Conservation (phyloP, 2,113 vertebrate species). For the Electrona antarctica region DNA sequence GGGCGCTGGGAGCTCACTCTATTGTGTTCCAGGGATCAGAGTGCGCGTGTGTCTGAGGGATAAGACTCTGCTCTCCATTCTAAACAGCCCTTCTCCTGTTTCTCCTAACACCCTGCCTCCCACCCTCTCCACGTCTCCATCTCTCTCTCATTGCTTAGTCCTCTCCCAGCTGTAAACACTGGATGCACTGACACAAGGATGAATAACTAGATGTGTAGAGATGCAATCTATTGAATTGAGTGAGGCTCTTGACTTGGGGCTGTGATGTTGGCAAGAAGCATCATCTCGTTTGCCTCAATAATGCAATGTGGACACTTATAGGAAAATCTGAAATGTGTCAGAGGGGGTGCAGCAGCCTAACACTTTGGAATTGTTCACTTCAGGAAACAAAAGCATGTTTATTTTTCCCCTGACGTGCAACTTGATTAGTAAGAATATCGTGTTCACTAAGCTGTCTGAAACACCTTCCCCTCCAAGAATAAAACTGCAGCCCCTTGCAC, state of each 20-base stretch:
- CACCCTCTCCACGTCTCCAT: not conserved
- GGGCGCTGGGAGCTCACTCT: slow-evolving; percentile 42
- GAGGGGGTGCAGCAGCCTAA: not conserved
- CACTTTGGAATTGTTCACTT: no score
- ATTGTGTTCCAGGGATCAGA: slow-evolving; percentile 70
- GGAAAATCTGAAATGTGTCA: not conserved
- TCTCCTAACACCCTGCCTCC: slow-evolving; percentile 4
- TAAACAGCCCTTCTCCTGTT: slow-evolving; percentile 37
- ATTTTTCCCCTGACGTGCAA: not conserved
- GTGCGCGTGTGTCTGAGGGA: slow-evolving; percentile 57
- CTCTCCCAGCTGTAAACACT: slow-evolving; percentile 41
- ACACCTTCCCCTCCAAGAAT: not conserved
- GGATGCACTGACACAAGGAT: slow-evolving; percentile 21
- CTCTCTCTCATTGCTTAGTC: slow-evolving; percentile 23
- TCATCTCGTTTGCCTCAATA: no score
- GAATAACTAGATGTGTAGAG: slow-evolving; percentile 29
- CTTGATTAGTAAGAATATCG: slow-evolving; percentile 31
- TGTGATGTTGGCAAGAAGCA: not conserved
- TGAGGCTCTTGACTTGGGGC: slow-evolving; percentile 16
- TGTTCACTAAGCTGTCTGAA: no score
- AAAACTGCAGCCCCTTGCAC: slow-evolving; percentile 35
- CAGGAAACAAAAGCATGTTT: slow-evolving; percentile 20
- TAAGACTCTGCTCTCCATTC: slow-evolving; percentile 49
- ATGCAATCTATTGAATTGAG: slow-evolving; percentile 42
- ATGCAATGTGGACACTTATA: no score